These are phyloP conservation scores for Polypedilum vanderplanki DNA, from an alignment of 1,140 invertebrate genomes.

Conservation along the genomic window DNA sequence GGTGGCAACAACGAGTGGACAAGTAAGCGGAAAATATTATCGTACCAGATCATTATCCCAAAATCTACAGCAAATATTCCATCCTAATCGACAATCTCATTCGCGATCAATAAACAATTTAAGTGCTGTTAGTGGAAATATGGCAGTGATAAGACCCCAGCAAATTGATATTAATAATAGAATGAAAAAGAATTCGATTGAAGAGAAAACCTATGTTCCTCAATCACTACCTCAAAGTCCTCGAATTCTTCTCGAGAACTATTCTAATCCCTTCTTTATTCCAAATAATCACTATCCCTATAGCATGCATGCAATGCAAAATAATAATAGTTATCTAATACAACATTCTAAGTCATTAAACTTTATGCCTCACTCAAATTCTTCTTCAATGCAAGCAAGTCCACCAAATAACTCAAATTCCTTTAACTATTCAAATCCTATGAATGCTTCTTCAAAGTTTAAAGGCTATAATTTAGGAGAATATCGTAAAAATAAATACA, in stretches of 20 bases:
- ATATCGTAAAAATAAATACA: neutral
- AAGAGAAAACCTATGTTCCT: neutral
- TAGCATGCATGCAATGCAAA: no score
- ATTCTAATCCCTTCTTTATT: neutral
- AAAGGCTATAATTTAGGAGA: constrained; percentile 10
- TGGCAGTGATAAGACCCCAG: neutral
- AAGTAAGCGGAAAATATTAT: constrained; percentile 14
- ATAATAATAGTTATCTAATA: neutral
- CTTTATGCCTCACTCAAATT: neutral
- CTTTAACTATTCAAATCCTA: neutral
- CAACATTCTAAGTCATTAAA: neutral
- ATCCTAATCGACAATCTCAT: constrained; percentile 20
- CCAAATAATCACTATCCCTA: neutral
- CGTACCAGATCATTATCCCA: neutral
- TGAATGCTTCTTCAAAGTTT: neutral
- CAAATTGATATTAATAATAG: neutral
- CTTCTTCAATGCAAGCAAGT: neutral
- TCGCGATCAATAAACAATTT: constrained; percentile 24
- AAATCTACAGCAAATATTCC: constrained; percentile 15
- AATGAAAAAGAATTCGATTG: constrained; percentile 1
- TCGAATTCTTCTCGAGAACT: neutral
- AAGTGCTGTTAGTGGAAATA: constrained; percentile 15
- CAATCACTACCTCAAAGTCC: constrained; percentile 1
- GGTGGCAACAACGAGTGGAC: neutral
- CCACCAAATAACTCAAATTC: neutral